Evolutionary conservation across 2,797 vertebrate genomes (phyloP).

Genomic region (Clarias platycephalus): DNA sequence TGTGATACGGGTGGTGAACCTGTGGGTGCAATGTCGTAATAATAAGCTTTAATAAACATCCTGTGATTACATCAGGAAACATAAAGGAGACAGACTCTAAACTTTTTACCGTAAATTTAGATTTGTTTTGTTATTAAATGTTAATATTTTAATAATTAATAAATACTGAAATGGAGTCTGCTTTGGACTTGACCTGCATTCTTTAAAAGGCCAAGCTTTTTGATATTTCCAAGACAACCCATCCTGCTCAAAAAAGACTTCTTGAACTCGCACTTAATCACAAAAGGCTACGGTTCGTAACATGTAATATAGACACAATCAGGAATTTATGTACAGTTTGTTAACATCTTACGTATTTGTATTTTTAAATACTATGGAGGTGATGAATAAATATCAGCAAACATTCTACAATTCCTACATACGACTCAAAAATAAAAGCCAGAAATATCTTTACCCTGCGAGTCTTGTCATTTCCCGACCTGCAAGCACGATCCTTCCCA

Average conservation of each 20-base stretch:
- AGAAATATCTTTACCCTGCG: slow-evolving; percentile 80
- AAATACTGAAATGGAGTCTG: neutral
- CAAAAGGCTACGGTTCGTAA: too few species aligned
- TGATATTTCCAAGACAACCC: neutral
- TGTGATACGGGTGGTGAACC: slow-evolving; percentile 94
- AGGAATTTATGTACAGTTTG: too few species aligned
- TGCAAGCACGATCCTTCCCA: slow-evolving; percentile 94
- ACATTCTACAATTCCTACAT: too few species aligned
- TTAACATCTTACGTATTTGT: too few species aligned
- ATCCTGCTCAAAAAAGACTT: neutral
- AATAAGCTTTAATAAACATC: neutral
- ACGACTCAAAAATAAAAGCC: neutral
- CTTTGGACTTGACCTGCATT: neutral
- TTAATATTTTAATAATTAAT: neutral
- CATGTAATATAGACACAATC: too few species aligned
- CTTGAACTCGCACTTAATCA: too few species aligned
- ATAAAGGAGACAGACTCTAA: neutral
- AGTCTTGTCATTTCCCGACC: slow-evolving; percentile 97
- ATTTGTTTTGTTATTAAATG: neutral
- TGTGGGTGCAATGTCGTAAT: slow-evolving; percentile 54
- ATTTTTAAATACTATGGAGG: too few species aligned
- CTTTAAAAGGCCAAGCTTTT: neutral
- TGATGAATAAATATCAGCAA: too few species aligned
- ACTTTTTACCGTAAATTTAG: neutral
- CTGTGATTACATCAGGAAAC: neutral